phyloP scores from a whole-genome alignment of 2,113 vertebrate species.

The Ibidorhyncha struthersii region DNA sequence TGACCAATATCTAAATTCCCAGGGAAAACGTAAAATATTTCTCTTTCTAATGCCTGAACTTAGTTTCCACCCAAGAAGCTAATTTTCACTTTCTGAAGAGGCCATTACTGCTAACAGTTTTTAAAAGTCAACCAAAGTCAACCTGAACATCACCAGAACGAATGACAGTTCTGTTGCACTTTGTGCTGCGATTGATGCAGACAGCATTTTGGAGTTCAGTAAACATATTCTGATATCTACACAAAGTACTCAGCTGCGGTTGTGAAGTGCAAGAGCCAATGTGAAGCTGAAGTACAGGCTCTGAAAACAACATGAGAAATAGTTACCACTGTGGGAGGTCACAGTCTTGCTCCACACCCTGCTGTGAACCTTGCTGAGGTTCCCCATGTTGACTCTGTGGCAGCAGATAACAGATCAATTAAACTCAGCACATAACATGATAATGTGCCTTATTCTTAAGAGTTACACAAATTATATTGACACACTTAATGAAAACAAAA shows the following conservation, averaged over 20 bases:
- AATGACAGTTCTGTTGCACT: not conserved
- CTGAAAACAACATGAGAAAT: not conserved
- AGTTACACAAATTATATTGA: not conserved
- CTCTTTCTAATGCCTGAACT: not conserved
- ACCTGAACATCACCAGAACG: not conserved
- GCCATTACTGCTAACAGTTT: not conserved
- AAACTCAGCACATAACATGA: not conserved
- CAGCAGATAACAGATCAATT: not conserved
- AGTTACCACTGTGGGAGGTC: not conserved
- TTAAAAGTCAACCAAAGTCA: conserved; percentile 11
- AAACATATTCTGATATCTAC: not conserved
- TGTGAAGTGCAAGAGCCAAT: not conserved
- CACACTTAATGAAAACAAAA: not conserved
- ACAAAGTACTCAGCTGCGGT: not conserved
- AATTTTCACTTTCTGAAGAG: not conserved
- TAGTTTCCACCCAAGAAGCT: not conserved
- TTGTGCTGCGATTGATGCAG: not conserved
- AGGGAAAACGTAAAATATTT: not conserved
- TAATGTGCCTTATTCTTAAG: not conserved
- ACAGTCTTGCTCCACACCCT: not conserved
- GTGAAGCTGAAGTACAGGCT: not conserved
- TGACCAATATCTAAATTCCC: not conserved
- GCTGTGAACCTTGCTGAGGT: not conserved
- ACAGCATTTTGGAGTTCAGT: not conserved
- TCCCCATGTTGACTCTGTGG: not conserved